Conservation (phyloP, 2,888 invertebrate species). For the Monopis laevigella region DNA sequence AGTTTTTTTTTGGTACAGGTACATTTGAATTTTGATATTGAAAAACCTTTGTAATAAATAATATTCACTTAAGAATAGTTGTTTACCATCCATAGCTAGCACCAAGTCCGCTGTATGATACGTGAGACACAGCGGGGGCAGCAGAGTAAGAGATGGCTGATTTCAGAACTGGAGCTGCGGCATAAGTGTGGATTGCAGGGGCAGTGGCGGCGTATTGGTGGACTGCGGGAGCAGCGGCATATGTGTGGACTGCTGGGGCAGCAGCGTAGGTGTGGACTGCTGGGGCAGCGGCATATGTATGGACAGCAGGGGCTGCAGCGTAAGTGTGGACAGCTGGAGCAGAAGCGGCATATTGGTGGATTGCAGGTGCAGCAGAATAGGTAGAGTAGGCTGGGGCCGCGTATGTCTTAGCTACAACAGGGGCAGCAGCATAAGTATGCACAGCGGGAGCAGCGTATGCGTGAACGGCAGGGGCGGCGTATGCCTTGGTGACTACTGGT, state of each 20-base stretch:
- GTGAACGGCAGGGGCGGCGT: slow-evolving; percentile 27
- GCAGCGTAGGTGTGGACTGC: slow-evolving; percentile 24
- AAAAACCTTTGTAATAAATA: no score
- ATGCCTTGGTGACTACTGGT: slow-evolving; percentile 30
- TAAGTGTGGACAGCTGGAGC: slow-evolving; percentile 22
- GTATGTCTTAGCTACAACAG: slow-evolving; percentile 15
- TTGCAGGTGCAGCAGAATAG: slow-evolving; percentile 25
- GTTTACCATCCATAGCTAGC: slow-evolving; percentile 59
- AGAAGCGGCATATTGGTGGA: slow-evolving; percentile 20
- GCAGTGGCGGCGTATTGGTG: slow-evolving; percentile 29
- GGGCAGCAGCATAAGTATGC: slow-evolving; percentile 18
- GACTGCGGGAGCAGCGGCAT: slow-evolving; percentile 34
- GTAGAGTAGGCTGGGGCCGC: slow-evolving; percentile 38
- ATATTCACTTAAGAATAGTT: no score
- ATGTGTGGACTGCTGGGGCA: slow-evolving; percentile 26
- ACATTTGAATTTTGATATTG: no score
- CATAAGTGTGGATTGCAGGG: slow-evolving; percentile 25
- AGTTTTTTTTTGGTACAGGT: no score
- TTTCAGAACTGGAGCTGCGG: slow-evolving; percentile 16
- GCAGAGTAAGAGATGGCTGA: slow-evolving; percentile 18
- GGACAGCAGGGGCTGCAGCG: slow-evolving; percentile 17
- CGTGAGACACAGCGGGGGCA: slow-evolving; percentile 22
- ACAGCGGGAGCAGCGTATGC: slow-evolving; percentile 15
- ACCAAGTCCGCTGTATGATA: slow-evolving; percentile 52
- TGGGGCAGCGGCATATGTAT: neutral